Evolutionary conservation across 2,797 vertebrate genomes (phyloP).

Genomic region (Pterois miles): DNA sequence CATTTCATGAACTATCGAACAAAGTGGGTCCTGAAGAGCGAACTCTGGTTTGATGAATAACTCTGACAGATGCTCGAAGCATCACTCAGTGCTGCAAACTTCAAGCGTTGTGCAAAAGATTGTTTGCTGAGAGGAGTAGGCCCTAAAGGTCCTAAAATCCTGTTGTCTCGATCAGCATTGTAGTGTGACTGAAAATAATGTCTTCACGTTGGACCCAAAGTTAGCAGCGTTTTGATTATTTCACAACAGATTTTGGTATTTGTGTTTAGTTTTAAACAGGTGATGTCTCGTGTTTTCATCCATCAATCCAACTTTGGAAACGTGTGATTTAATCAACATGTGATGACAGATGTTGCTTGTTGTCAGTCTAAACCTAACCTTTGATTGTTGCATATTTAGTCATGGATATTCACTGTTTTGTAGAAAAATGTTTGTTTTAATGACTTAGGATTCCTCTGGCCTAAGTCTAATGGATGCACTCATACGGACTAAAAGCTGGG

Average conservation of each 20-base stretch:
- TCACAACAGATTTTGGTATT: not conserved
- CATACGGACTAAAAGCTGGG: not conserved
- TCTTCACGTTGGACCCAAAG: not conserved
- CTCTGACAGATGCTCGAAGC: not conserved
- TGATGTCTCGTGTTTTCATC: not conserved
- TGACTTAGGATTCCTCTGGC: not conserved
- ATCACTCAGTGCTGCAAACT: not conserved
- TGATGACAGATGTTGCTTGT: not conserved
- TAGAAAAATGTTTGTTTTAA: not conserved
- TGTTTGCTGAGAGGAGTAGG: not conserved
- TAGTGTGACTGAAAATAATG: not conserved
- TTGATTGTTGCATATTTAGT: not conserved
- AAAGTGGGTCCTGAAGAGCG: not conserved
- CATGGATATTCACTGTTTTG: not conserved
- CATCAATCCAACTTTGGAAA: not conserved
- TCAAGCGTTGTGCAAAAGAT: not conserved
- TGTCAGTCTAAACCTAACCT: too few relatives aligned
- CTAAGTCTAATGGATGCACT: not conserved
- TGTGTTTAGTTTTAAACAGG: not conserved
- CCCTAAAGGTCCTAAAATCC: not conserved
- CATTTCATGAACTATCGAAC: not conserved
- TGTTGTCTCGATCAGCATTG: not conserved
- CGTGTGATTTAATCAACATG: not conserved
- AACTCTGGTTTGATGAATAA: not conserved
- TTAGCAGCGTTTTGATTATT: not conserved